Conservation (phyloP, 2,113 vertebrate genomes). For the Barnardius zonarius region DNA sequence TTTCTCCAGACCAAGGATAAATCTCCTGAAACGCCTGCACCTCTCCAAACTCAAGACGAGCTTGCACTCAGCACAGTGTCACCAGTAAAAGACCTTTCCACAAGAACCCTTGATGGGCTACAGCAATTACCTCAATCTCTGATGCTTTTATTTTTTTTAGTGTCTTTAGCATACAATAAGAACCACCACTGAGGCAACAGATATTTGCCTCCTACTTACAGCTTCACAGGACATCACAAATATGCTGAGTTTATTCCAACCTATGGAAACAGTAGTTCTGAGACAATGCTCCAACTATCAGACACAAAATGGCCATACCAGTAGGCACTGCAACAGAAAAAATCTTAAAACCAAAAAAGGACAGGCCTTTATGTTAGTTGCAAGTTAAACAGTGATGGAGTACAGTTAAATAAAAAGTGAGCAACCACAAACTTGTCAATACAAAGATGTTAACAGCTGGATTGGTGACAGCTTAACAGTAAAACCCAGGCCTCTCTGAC, state of each 20-base stretch:
- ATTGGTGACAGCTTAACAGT: neutral
- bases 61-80: neutral
- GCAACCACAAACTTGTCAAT: conserved; percentile 10
- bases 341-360: neutral
- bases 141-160: neutral
- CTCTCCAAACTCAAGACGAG: neutral
- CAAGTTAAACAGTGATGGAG: neutral
- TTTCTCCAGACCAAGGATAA: neutral
- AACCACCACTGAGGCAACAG: neutral
- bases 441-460: conserved; percentile 22
- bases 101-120: neutral
- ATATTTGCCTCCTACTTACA: neutral
- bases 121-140: neutral
- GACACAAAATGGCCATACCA: neutral
- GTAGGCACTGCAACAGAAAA: neutral
- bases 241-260: neutral
- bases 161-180: neutral
- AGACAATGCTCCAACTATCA: neutral
- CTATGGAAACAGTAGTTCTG: neutral
- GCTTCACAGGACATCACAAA: neutral
- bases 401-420: neutral
- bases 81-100: neutral
- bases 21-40: neutral
- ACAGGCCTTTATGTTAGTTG: neutral
- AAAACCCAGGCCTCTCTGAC: conserved; percentile 10